Conservation (phyloP, 1,140 invertebrate species). For the Drosophila gunungcola region DNA sequence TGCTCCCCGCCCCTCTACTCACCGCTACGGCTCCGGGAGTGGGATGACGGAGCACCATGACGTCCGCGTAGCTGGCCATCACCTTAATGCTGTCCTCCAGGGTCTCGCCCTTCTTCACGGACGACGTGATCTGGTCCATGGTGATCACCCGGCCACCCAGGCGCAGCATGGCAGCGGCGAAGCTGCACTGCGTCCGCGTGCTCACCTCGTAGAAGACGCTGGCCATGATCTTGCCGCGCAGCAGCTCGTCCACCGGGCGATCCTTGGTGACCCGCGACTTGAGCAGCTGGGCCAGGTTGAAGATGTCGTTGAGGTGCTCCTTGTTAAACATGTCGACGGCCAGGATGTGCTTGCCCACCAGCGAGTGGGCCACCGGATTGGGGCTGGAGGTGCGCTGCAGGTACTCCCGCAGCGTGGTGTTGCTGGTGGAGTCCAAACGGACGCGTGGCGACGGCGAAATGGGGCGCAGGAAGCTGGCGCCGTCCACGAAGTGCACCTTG, state of each 20-base stretch:
- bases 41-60: constrained; percentile 97
- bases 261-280: constrained; percentile 93
- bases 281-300: constrained; percentile 96
- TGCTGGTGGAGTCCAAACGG: constrained; percentile 86
- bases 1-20: constrained; percentile 66
- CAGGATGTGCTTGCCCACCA: constrained; percentile 93
- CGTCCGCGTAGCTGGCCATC: constrained; percentile 95
- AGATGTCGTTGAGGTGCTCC: constrained; percentile 96
- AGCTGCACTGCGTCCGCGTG: constrained; percentile 98
- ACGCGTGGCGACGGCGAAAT: constrained; percentile 85
- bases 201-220: constrained; percentile 99
- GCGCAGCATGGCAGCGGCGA: constrained; percentile 97
- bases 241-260: constrained; percentile 92
- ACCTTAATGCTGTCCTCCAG: constrained; percentile 95
- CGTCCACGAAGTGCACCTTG: constrained; percentile 87
- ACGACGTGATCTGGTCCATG: constrained; percentile 95
- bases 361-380: constrained; percentile 85
- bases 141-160: constrained; percentile 96
- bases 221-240: constrained; percentile 97
- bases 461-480: constrained; percentile 70
- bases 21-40: constrained; percentile 95
- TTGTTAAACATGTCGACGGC: constrained; percentile 94
- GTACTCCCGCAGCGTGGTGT: constrained; percentile 82
- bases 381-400: constrained; percentile 74
- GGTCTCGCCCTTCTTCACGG: constrained; percentile 98